These are phyloP conservation scores for Drosophila peninsularis DNA, from an alignment of 2,888 invertebrate species.

Conservation along the genomic window DNA sequence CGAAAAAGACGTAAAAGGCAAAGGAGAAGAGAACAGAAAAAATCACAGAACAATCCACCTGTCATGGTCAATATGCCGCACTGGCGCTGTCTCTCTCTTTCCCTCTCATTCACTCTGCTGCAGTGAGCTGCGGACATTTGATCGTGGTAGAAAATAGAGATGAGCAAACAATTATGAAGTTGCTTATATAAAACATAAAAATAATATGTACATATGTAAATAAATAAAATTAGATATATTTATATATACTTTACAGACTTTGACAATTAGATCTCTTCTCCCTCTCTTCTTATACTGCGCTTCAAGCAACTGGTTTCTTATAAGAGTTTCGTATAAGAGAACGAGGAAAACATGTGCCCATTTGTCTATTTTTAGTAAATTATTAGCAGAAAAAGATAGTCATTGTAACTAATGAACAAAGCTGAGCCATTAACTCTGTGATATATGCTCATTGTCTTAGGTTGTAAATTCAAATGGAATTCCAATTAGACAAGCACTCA, in stretches of 20 bases:
- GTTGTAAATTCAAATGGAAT: background rate
- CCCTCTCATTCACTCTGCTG: background rate
- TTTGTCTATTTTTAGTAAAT: too few relatives aligned
- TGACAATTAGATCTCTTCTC: background rate
- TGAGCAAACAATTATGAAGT: background rate
- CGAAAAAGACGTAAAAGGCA: conserved; percentile 21
- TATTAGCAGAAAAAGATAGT: conserved; percentile 48
- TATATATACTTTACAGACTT: background rate
- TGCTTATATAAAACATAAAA: background rate
- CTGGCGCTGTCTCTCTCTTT: conserved; percentile 2
- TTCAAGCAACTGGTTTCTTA: conserved; percentile 4
- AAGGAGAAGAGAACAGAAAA: conserved; percentile 30
- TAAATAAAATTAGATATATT: background rate
- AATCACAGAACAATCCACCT: conserved; percentile 57
- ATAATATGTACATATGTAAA: background rate
- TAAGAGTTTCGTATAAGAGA: background rate
- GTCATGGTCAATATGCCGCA: conserved; percentile 34
- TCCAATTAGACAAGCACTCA: conserved; percentile 5
- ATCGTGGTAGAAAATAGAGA: conserved; percentile 23
- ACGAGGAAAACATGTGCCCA: background rate
- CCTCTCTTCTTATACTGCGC: background rate
- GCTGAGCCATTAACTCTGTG: background rate
- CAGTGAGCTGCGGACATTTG: conserved; percentile 29
- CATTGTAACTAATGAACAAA: conserved; percentile 70
- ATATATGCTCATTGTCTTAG: background rate